Percentiles rank a stretch among this genome's conserved stretches.
Evolutionary conservation across 2,888 invertebrate species (phyloP).

Genomic region (Xanthia icteritia): DNA sequence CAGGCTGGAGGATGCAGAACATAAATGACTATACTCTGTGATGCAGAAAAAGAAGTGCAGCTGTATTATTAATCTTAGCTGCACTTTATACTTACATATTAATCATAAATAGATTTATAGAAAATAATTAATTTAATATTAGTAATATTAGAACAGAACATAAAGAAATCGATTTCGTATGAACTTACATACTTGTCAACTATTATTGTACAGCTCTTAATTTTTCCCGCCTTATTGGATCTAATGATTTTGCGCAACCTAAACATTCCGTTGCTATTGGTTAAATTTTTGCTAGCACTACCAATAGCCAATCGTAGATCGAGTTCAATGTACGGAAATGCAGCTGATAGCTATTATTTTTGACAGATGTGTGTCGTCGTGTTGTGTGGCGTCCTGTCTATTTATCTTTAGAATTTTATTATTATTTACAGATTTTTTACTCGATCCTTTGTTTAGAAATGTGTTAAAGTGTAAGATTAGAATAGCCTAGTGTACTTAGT

Average conservation of each 20-base stretch:
- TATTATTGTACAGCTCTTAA: constrained; percentile 12
- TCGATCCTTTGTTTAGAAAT: constrained; percentile 77
- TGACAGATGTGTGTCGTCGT: constrained; percentile 77
- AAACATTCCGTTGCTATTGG: constrained; percentile 63
- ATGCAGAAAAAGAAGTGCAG: neutral
- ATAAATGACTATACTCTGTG: neutral
- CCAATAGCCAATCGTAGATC: constrained; percentile 67
- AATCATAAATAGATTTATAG: neutral
- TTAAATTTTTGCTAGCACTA: neutral
- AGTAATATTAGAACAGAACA: too few species aligned
- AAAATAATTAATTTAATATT: neutral
- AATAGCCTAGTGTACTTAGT: constrained; percentile 72
- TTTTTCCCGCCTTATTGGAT: constrained; percentile 67
- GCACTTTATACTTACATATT: neutral
- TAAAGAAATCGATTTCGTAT: constrained; percentile 10
- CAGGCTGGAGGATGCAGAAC: too few species aligned
- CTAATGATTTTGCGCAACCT: constrained; percentile 53
- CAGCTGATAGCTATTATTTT: constrained; percentile 70
- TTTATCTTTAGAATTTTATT: constrained; percentile 82
- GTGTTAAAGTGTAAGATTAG: constrained; percentile 75
- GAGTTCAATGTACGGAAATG: constrained; percentile 74
- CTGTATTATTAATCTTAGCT: neutral
- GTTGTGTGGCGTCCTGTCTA: constrained; percentile 84
- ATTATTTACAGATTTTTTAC: constrained; percentile 79
- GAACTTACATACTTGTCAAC: constrained; percentile 3